Percentiles rank a stretch among this genome's conserved stretches.
phyloP scores from a whole-genome alignment of 2,888 invertebrate species.

The Caenorhabditis uteleia region DNA sequence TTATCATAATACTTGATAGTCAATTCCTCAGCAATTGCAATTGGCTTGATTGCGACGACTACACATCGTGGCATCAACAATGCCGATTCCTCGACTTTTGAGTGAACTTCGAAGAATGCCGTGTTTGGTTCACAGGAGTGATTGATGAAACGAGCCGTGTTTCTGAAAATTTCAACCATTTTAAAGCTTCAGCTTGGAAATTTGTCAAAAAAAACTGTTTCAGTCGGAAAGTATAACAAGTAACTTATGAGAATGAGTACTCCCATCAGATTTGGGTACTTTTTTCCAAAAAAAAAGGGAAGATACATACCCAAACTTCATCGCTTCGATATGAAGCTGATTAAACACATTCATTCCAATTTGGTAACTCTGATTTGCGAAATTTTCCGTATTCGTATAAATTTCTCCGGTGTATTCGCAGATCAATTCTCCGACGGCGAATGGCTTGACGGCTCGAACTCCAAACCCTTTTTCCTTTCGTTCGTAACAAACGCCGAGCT shows the following conservation, averaged over 20 bases:
- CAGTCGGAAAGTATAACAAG: too few relatives aligned
- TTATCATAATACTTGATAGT: constrained; percentile 9
- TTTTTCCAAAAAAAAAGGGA: too few relatives aligned
- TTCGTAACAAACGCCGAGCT: constrained; percentile 9
- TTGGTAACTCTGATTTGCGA: too few relatives aligned
- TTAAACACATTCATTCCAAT: too few relatives aligned
- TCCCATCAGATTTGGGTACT: too few relatives aligned
- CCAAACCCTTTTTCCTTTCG: constrained; percentile 15
- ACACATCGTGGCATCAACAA: constrained; percentile 17
- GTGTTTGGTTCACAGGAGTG: constrained; percentile 17
- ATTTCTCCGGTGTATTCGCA: constrained; percentile 22
- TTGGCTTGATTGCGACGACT: constrained; percentile 8
- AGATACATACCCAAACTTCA: too few relatives aligned
- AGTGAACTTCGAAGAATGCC: constrained; percentile 13
- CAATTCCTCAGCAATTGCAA: constrained; percentile 11
- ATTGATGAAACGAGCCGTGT: constrained; percentile 19
- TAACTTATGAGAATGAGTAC: too few relatives aligned
- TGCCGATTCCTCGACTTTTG: neutral
- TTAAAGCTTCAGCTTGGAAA: neutral
- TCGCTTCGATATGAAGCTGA: too few relatives aligned
- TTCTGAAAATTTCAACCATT: constrained; percentile 5
- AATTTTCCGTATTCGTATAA: neutral
- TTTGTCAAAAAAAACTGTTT: neutral
- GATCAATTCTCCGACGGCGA: constrained; percentile 12
- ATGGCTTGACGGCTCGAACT: constrained; percentile 4